These are phyloP conservation scores for Parambassis ranga DNA, from an alignment of 2,797 vertebrate genomes.

Conservation along the genomic window DNA sequence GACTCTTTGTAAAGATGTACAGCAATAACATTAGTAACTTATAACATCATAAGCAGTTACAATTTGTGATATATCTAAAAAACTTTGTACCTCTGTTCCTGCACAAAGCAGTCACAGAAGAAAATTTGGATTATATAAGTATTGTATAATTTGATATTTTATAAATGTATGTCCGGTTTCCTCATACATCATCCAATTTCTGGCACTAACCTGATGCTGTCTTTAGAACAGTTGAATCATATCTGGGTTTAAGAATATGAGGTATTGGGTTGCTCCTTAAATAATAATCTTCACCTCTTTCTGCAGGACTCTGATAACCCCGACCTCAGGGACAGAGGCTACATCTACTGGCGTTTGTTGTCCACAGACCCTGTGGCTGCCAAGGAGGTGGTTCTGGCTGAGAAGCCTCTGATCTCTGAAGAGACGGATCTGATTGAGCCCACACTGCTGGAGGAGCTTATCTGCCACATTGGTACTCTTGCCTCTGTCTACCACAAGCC, in stretches of 20 bases:
- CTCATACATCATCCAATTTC: slow-evolving; percentile 8
- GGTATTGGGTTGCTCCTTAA: no score
- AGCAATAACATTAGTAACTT: no score
- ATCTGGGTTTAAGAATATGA: no score
- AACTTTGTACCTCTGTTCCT: neutral
- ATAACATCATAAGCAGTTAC: no score
- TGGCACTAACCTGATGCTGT: neutral
- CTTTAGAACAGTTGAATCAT: slow-evolving; percentile 14
- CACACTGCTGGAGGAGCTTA: slow-evolving; percentile 93
- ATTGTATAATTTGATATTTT: no score
- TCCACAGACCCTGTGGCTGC: slow-evolving; percentile 98
- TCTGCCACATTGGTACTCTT: slow-evolving; percentile 96
- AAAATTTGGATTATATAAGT: no score
- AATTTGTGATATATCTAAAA: neutral
- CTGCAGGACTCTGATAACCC: slow-evolving; percentile 96
- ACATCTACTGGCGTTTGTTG: slow-evolving; percentile 98
- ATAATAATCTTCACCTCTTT: slow-evolving; percentile 15
- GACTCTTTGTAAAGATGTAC: no score
- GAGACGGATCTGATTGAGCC: slow-evolving; percentile 97
- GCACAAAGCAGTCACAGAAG: neutral
- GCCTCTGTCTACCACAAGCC: slow-evolving; percentile 98
- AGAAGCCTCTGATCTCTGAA: slow-evolving; percentile 96
- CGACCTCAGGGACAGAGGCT: slow-evolving; percentile 93
- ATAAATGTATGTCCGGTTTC: neutral
- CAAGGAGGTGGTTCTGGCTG: slow-evolving; percentile 96